A percentile compares a stretch with the other conserved stretches of the same genome.
Conservation (phyloP, 2,113 vertebrate genomes). For the Spermophilus dauricus region DNA sequence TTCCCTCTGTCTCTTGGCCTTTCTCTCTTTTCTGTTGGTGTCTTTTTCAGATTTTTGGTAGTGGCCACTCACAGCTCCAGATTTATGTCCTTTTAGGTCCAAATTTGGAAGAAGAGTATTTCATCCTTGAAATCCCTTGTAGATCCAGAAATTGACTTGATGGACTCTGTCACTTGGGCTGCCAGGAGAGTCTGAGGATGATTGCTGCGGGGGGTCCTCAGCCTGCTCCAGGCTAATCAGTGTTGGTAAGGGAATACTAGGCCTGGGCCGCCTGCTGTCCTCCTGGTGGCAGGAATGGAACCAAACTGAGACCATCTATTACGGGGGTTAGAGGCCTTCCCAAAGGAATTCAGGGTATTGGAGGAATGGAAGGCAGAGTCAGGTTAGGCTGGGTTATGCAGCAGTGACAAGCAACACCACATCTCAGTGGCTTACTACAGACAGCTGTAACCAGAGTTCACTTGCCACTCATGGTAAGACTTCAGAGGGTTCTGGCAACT, state of each 20-base stretch:
- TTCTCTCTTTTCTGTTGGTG: background rate
- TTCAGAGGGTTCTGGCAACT: background rate
- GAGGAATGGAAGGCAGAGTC: background rate
- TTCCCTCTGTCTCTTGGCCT: background rate
- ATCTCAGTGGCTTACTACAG: background rate
- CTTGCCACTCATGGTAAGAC: background rate
- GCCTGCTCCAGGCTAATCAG: background rate
- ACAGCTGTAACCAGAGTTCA: background rate
- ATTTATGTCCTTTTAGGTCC: background rate
- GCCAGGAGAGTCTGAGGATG: background rate
- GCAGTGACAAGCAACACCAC: background rate
- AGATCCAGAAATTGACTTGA: background rate
- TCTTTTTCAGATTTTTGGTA: background rate
- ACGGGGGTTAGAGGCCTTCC: background rate
- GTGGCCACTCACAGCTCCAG: background rate
- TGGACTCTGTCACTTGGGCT: background rate
- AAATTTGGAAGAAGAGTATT: background rate
- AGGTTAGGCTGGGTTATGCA: background rate
- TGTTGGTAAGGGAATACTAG: background rate
- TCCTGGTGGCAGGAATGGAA: background rate
- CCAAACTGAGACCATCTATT: background rate
- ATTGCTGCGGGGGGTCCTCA: background rate
- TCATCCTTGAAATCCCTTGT: background rate
- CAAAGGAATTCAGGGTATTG: background rate
- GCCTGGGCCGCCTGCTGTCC: background rate